Evolutionary conservation across 1,140 invertebrate species (phyloP), one percentile per base, ranked within the genome.

Genomic region (Ostrea edulis): DNA sequence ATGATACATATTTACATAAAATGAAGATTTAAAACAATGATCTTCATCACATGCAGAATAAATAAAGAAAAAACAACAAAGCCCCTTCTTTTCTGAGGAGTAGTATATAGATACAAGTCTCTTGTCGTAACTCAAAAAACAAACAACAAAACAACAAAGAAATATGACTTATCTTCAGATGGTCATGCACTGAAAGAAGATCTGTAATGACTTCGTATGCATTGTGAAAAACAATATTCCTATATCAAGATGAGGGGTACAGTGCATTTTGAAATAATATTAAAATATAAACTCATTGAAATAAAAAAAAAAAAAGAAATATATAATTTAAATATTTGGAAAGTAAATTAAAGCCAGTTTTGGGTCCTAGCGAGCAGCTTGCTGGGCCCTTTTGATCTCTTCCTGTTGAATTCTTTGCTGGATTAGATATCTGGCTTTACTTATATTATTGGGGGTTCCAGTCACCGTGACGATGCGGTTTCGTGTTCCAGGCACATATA

Each of bases 381-480:
- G 94, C 62, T 93, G 89, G 71, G 97, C 97, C 95, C 98, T 96
- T 96, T 99, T 99, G 90, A 97, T 96, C 96, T 99, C 98, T 96
- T 99, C 98, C 95, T 99, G 98, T 95, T 96, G 97, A 95, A 99
- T 98, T 95, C 98, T 97, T 96, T 98, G 98, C 96, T 99, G 97
- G 95, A 99, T 99, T 95, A 99, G 97, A 96, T 97, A 98, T 94
- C 98, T 97, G 95, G 98, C 98, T 95, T 97, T 97, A 94, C 96
- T 96, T 95, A 99, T 98, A 95, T 97, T 97, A 95, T 96, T 97
- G 91, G 97, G 96, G 93, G 97, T 97, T 95, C 98, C 98, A 93
- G 97, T 97, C 95, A 99, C 98, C 95, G 98, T 98, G 89, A 99
- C 98, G 95, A 99, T 98, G 93, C 98, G 97, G 96, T 99, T 99